Evolutionary conservation across 2,113 vertebrate genomes (phyloP).

Genomic region (Dissostichus mawsoni): DNA sequence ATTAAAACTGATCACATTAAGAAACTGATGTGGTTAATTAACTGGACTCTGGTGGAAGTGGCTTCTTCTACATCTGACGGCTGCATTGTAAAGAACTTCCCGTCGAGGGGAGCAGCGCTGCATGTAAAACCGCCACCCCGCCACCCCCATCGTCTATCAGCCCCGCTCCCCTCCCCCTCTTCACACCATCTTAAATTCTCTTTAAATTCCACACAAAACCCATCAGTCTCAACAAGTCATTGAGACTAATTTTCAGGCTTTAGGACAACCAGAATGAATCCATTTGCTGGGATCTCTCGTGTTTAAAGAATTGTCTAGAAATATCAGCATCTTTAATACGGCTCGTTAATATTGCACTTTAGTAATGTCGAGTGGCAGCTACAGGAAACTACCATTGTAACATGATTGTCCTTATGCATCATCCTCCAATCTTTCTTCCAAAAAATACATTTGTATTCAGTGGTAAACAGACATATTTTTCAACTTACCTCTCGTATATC

Average conservation of each 20-base stretch:
- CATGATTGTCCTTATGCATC: neutral
- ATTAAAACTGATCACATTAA: slow-evolving; percentile 99
- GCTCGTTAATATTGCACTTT: neutral
- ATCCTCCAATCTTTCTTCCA: neutral
- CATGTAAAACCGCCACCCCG: slow-evolving; percentile 22
- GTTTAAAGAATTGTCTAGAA: neutral
- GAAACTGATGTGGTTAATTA: slow-evolving; percentile 99
- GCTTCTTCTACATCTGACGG: slow-evolving; percentile 90
- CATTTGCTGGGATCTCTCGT: neutral
- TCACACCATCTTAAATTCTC: neutral
- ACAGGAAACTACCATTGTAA: neutral
- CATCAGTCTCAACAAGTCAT: slow-evolving; percentile 18
- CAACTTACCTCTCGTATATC: neutral
- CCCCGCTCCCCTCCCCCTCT: neutral
- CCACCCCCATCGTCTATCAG: neutral
- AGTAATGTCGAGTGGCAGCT: slow-evolving; percentile 35
- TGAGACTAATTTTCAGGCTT: neutral
- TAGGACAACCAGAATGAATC: neutral
- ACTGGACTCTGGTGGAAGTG: slow-evolving; percentile 92
- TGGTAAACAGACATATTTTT: neutral
- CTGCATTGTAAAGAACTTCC: slow-evolving; percentile 88
- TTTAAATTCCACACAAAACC: slow-evolving; percentile 10
- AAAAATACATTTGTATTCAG: too few species aligned
- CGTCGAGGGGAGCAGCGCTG: slow-evolving; percentile 45
- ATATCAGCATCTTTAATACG: neutral